phyloP scores from a whole-genome alignment of 2,888 invertebrate species.

The Epirrhoe tristata region DNA sequence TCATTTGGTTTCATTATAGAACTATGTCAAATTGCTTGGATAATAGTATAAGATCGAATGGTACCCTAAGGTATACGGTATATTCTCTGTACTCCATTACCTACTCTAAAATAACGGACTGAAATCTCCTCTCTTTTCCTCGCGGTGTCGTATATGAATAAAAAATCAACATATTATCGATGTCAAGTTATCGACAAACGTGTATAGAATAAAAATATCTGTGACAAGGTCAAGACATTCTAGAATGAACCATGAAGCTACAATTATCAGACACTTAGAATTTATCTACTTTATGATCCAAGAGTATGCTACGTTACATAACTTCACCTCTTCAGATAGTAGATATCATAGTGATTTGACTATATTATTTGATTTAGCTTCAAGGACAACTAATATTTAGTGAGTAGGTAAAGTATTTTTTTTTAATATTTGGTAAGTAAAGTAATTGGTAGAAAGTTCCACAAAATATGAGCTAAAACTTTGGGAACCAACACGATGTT shows the following conservation, averaged over 20 bases:
- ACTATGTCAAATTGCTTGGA: not conserved
- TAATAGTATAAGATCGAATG: not conserved
- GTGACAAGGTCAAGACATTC: constrained; percentile 22
- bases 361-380: constrained; percentile 20
- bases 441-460: too few species aligned
- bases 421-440: too few species aligned
- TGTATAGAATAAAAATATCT: constrained; percentile 4
- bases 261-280: constrained; percentile 9
- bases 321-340: constrained; percentile 3
- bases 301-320: constrained; percentile 15
- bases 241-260: constrained; percentile 18
- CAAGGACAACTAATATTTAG: constrained; percentile 5
- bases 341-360: constrained; percentile 15
- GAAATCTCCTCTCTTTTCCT: not conserved
- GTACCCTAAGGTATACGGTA: not conserved
- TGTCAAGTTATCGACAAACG: not conserved
- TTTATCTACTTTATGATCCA: constrained; percentile 14
- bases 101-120: not conserved
- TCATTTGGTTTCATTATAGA: constrained; percentile 5
- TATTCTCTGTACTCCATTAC: not conserved
- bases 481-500: too few species aligned
- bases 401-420: not conserved
- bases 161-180: not conserved
- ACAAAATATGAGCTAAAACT: too few species aligned
- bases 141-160: not conserved